Evolutionary conservation across 92 coral and sea anemone species (phyloP), one percentile per base, ranked within the genome.

Genomic region (Heliopora coerulea): DNA sequence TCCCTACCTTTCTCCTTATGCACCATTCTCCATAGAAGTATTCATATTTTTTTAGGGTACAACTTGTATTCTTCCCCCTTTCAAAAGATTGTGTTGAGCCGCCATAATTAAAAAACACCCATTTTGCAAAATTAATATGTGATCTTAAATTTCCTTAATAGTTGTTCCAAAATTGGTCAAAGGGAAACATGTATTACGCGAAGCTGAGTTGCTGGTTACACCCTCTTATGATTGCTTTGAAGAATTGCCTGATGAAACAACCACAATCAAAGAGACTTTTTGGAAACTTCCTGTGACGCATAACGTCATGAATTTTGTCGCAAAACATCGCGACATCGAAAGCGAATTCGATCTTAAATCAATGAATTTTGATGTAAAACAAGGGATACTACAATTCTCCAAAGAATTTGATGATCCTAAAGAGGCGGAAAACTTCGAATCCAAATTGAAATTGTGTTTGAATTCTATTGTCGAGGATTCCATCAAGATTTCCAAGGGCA

Each of bases 371-470:
- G 54, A 67, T 48, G 7, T 13, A 27, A 56, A 67, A 15, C 2
- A 18, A 67, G 49, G 34, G 15, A 24, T 20, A 14, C 54, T 67
- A 17, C 3, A 67, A 1, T 67, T 67, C 33, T 44, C 41, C 14
- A 67, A 67, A 48, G 74, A 67, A 1, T 27, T 49, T 48, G 74
- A 44, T 5, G 74, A 67, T 49, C 59, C 59, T 23, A 48, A 48
- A 14, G 40, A 8, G 5, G 35, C 41, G 25, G 6, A 20, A 18
- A 56, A 48, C 18, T 48, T 67, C 25, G 2, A 49, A 49, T 26
- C 3, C 35, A 67, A 27, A 1, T 27, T 67, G 59, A 49, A 67
- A 67, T 37, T 23, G 19, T 67, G 23, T 67, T 67, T 67, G 41
- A 39, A 46, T 15, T 49, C 58, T n/a, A 44, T 67, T 48, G 74